phyloP scores from a whole-genome alignment of 2,113 vertebrate genomes.

The Crotalus tigris region DNA sequence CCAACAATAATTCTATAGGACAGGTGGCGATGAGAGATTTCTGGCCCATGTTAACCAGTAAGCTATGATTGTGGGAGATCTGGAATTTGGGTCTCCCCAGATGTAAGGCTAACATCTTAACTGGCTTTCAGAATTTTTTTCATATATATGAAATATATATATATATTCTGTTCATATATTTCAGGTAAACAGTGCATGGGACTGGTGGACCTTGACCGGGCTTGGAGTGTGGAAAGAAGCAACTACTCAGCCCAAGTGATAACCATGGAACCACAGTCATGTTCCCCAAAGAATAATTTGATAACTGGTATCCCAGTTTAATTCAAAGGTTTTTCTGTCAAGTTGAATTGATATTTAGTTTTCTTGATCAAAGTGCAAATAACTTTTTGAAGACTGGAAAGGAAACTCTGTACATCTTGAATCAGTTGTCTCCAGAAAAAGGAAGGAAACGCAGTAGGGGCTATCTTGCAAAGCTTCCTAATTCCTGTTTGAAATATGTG shows the following conservation, averaged over 20 bases:
- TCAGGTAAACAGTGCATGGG: constrained; percentile 96
- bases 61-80: neutral
- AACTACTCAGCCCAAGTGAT: constrained; percentile 84
- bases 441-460: constrained; percentile 40
- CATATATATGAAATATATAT: neutral
- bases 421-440: constrained; percentile 21
- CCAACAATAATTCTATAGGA: neutral
- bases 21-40: neutral
- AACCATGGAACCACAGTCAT: constrained; percentile 94
- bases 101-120: neutral
- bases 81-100: neutral
- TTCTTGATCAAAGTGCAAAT: constrained; percentile 24
- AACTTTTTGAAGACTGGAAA: constrained; percentile 44
- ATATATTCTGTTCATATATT: constrained; percentile 24
- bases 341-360: constrained; percentile 38
- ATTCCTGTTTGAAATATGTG: constrained; percentile 25
- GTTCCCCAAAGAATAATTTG: constrained; percentile 98
- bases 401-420: constrained; percentile 33
- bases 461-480: constrained; percentile 36
- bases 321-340: constrained; percentile 4
- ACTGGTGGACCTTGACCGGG: constrained; percentile 92
- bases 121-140: neutral
- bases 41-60: neutral
- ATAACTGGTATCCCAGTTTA: constrained; percentile 77
- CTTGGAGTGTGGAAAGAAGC: constrained; percentile 82